phyloP scores from a whole-genome alignment of 2,888 invertebrate species.

The Pristionchus entomophagus region DNA sequence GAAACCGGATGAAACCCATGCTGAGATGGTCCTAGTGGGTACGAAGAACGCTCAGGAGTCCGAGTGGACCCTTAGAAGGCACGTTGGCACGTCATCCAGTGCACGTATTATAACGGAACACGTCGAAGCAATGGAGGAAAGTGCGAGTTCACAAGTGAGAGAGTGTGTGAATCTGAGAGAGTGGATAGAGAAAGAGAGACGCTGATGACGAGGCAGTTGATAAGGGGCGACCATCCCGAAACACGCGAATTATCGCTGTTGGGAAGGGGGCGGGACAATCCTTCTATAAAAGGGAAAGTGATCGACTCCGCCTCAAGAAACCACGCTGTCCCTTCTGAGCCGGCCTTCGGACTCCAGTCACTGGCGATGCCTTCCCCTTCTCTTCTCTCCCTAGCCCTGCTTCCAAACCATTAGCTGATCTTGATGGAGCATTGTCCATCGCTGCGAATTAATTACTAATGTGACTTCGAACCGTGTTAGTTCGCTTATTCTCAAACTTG shows the following conservation, averaged over 20 bases:
- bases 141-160: neutral
- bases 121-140: neutral
- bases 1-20: too few relatives aligned
- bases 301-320: neutral
- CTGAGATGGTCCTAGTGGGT: too few relatives aligned
- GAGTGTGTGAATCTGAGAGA: constrained; percentile 15
- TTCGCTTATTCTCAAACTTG: too few relatives aligned
- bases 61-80: too few relatives aligned
- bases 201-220: neutral
- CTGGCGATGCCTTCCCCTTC: neutral
- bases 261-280: neutral
- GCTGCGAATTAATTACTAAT: too few relatives aligned
- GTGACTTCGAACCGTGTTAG: too few relatives aligned
- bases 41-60: too few relatives aligned
- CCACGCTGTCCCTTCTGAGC: too few relatives aligned
- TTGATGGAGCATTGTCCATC: too few relatives aligned
- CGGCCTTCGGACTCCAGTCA: too few relatives aligned
- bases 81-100: neutral
- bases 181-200: neutral
- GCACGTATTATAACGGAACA: neutral
- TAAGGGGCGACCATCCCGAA: neutral
- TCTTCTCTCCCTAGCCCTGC: too few relatives aligned
- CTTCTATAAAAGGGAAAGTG: constrained; percentile 20
- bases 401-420: too few relatives aligned
- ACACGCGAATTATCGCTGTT: neutral